Evolutionary conservation across 2,113 vertebrate genomes (phyloP).

Genomic region (Ploceus nigricollis): DNA sequence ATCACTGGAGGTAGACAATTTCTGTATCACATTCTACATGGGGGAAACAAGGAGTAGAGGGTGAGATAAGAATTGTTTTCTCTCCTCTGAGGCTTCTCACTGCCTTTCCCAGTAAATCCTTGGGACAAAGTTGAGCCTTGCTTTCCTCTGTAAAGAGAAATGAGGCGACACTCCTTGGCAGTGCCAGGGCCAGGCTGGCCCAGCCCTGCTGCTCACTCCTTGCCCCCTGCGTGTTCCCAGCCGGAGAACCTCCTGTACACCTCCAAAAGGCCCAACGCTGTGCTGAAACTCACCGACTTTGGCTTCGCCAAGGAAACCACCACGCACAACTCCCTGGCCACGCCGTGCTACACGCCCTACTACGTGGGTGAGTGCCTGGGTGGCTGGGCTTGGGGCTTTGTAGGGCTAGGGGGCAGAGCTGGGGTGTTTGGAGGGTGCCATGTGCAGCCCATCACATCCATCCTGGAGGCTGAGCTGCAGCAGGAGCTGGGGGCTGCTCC

Average conservation of each 20-base stretch:
- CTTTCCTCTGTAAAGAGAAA: too few relatives aligned
- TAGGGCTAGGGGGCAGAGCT: background rate
- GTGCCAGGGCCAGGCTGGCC: background rate
- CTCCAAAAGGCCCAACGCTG: slow-evolving; percentile 84
- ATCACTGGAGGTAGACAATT: too few relatives aligned
- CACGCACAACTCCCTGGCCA: slow-evolving; percentile 93
- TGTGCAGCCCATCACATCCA: accelerated
- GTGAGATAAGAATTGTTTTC: too few relatives aligned
- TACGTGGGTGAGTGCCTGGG: slow-evolving; percentile 88
- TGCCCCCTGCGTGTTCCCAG: slow-evolving; percentile 65
- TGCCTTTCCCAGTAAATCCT: too few relatives aligned
- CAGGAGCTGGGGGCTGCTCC: background rate
- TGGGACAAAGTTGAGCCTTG: too few relatives aligned
- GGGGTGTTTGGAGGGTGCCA: background rate
- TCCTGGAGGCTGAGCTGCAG: background rate
- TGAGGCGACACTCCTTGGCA: too few relatives aligned
- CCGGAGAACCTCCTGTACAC: slow-evolving; percentile 96
- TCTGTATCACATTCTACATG: too few relatives aligned
- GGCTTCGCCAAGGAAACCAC: slow-evolving; percentile 99
- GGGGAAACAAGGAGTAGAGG: too few relatives aligned
- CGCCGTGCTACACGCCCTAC: slow-evolving; percentile 97
- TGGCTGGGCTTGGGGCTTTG: background rate
- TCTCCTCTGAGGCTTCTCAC: too few relatives aligned
- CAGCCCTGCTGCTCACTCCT: background rate
- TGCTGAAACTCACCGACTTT: slow-evolving; percentile 97